Evolutionary conservation across 2,888 invertebrate genomes (phyloP), one percentile per base, ranked within the genome.

Genomic region (Ochropacha duplaris): DNA sequence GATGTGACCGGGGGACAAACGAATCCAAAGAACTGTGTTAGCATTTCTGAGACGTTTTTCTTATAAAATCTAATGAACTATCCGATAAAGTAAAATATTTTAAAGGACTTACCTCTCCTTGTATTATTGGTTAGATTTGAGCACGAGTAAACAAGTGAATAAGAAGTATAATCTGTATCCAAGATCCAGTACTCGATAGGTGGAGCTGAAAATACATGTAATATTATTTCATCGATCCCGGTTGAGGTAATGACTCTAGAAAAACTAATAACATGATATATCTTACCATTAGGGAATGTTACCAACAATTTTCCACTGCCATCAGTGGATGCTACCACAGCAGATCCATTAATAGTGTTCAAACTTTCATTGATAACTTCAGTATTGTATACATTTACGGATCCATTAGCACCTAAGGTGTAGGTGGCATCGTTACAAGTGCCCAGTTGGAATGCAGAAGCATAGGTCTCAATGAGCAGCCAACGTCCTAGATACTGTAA

Each of bases 111-210:
- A 90, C 90, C 84, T 78, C 75, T 72, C 65, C 79, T 78, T 36
- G 68, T 64, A 19, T 87, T 72, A 2, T 57, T 60, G 39, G 65
- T 57, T 12, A 81, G 55, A 57, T 94, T 92, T 1, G 31, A 49
- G 70, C 96, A 96, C 26, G 94, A 94, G 89, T 95, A 96, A 4
- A 95, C 94, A 0, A 95, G 92, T 0, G 95, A 85, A 66, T 94
- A 96, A 31, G 85, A 86, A 0, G 83, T 83, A 74, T 96, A 96
- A 73, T 96, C 95, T 0, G 95, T 95, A 44, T 91, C 94, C 50
- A 96, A 74, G 9, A 96, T 84, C 94, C 94, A 95, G 72, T 95
- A 95, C 1, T 81, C 79, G 0, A 70, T 64, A 8, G 75, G 61
- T 0, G 74, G 65, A 16, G 61, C 86, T 87, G 64, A 52, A 82